Base-by-base conservation (phyloP, 2,888 invertebrate genomes). In the Apoda limacodes region DNA sequence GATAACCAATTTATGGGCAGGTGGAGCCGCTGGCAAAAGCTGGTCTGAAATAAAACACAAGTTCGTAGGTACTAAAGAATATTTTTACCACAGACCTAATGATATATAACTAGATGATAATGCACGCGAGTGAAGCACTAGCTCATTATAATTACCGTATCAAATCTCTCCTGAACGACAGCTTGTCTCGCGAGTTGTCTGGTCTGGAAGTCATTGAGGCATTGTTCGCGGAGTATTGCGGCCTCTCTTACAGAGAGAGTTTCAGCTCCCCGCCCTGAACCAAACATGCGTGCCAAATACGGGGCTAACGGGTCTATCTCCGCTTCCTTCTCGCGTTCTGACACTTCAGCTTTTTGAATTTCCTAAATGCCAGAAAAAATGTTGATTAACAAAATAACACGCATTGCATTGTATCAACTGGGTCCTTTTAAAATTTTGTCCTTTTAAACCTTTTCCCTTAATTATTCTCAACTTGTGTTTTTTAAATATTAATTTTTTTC, bases 181-280 rank as follows among this genome's bases (percentile, higher is more conserved):
- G 84, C 85, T 9, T 89, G 87, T 22, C 89, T 68, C 0, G 80
- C 72, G 3, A 89, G 64, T 37, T 87, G 82, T 17, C 83, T 75
- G 0, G 83, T 64, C 48, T 87, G 88, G 44, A 89, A 87, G 52
- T 91, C 90, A 29, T 75, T 76, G 22, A 92, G 63, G 38, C 91
- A 91, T 35, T 82, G 75, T 3, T 84, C 71, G 19, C 80, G 67
- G 5, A 85, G 57, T 3, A 83, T 53, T 0, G 82, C 60, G 9
- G 81, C 82, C 17, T 85, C 70, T 28, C 78, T 65, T 1, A 67
- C 22, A 0, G 83, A 81, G 23, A 85, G 60, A 1, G 48, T 42
- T 0, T 69, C 69, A 0, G 55, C 46, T 9, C 85, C 61, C 17
- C 60, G 64, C 0, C 62, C 57, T 0, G 82, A 72, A 20, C 83